These are phyloP conservation scores for Harpagoxenus sublaevis DNA, from an alignment of 2,888 invertebrate species.

Conservation along the genomic window DNA sequence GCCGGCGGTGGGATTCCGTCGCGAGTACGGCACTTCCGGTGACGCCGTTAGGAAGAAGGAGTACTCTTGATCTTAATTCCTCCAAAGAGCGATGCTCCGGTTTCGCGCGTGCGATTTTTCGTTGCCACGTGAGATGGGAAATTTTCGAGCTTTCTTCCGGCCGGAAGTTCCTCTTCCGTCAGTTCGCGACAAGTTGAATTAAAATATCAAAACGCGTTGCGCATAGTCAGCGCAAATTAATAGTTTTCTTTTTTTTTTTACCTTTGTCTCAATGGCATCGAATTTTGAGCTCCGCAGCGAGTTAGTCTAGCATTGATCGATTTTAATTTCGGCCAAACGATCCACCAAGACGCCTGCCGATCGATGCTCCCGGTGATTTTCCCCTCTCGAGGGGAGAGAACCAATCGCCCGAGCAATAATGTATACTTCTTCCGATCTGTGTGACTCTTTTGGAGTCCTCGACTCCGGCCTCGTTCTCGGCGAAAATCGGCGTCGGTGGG, in stretches of 20 bases:
- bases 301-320: not conserved
- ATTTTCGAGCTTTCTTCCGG: not conserved
- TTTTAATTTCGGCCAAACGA: not conserved
- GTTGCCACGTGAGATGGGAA: not conserved
- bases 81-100: conserved; percentile 32
- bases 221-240: no score
- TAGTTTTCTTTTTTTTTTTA: not conserved
- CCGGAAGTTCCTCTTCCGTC: not conserved
- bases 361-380: conserved; percentile 18
- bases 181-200: not conserved
- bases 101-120: conserved; percentile 14
- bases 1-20: conserved; percentile 35
- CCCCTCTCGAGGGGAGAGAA: conserved; percentile 18
- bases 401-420: conserved; percentile 58
- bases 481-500: conserved; percentile 6
- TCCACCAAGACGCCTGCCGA: conserved; percentile 29
- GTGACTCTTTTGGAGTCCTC: conserved; percentile 20
- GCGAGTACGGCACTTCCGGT: conserved; percentile 51
- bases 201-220: not conserved
- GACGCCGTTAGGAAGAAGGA: conserved; percentile 35
- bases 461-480: conserved; percentile 1
- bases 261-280: not conserved
- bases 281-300: not conserved
- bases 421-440: conserved; percentile 4
- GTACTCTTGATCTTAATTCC: conserved; percentile 10